Conservation (phyloP, 92 coral and sea anemone species). For the Galaxea fascicularis region DNA sequence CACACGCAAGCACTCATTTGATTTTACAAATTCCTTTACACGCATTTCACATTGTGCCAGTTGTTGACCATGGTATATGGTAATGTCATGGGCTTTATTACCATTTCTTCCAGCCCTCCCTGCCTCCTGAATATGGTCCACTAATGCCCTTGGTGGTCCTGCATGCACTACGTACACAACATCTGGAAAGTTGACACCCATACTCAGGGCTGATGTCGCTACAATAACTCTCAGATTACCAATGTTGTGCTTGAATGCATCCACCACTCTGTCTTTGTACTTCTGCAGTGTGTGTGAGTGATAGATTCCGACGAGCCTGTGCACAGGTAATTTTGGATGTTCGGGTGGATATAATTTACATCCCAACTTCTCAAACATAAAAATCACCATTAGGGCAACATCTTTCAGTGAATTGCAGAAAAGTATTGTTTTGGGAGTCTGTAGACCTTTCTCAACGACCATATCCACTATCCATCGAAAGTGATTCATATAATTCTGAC, state of each 20-base stretch:
- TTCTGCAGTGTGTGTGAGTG: too few relatives aligned
- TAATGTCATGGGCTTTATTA: slow-evolving; percentile 19
- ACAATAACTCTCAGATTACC: too few relatives aligned
- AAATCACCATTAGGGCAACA: slow-evolving; percentile 35
- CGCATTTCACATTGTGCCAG: slow-evolving; percentile 25
- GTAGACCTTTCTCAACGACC: too few relatives aligned
- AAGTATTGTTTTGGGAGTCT: slow-evolving; percentile 58
- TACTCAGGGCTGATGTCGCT: too few relatives aligned
- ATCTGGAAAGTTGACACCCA: too few relatives aligned
- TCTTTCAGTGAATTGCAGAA: slow-evolving; percentile 61
- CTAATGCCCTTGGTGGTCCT: slow-evolving; percentile 23
- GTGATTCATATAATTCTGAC: too few relatives aligned
- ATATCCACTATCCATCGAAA: too few relatives aligned
- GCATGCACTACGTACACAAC: slow-evolving; percentile 13
- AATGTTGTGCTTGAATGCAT: slow-evolving; percentile 18
- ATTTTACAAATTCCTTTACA: slow-evolving; percentile 27
- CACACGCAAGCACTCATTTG: slow-evolving; percentile 10
- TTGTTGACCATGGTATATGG: slow-evolving; percentile 35
- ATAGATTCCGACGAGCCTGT: too few relatives aligned
- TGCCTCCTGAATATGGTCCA: too few relatives aligned
- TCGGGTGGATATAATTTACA: slow-evolving; percentile 5
- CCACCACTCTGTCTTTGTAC: too few relatives aligned
- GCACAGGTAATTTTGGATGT: too few relatives aligned
- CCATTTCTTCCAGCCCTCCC: slow-evolving; percentile 25
- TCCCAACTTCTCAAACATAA: too few relatives aligned